phyloP scores from a whole-genome alignment of 2,888 invertebrate species.

The Drosophila fungiperda region DNA sequence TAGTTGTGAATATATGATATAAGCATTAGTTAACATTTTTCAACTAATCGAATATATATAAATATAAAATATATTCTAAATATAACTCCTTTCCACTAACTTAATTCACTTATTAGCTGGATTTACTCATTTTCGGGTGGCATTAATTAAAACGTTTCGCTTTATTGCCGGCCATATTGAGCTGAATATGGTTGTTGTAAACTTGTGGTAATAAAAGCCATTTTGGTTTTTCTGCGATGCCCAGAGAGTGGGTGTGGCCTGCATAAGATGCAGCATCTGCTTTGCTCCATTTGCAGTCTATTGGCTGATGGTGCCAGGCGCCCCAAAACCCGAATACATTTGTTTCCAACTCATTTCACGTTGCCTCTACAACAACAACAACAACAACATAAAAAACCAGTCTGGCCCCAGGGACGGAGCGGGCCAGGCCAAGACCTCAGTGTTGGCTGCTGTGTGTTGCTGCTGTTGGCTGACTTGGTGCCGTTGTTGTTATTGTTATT shows the following conservation, averaged over 20 bases:
- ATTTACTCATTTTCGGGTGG: not conserved
- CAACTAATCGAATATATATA: not conserved
- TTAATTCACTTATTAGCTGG: not conserved
- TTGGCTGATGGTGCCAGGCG: slow-evolving; percentile 75
- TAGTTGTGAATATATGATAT: not conserved
- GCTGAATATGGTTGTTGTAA: slow-evolving; percentile 37
- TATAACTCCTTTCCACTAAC: not conserved
- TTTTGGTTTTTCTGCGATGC: slow-evolving; percentile 67
- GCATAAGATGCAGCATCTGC: slow-evolving; percentile 73
- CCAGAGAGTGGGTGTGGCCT: slow-evolving; percentile 73
- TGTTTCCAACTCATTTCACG: slow-evolving; percentile 66
- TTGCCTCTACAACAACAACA: slow-evolving; percentile 31
- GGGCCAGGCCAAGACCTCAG: slow-evolving; percentile 53
- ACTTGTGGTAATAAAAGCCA: slow-evolving; percentile 76
- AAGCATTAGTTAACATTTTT: not conserved
- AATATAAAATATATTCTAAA: no score
- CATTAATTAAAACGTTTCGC: slow-evolving; percentile 26
- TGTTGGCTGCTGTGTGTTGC: slow-evolving; percentile 34
- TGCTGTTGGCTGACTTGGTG: slow-evolving; percentile 37
- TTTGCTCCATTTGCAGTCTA: slow-evolving; percentile 81
- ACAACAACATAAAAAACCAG: slow-evolving; percentile 66
- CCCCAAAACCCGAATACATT: slow-evolving; percentile 76
- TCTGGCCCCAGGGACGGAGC: slow-evolving; percentile 53
- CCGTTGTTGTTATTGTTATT: slow-evolving; percentile 10
- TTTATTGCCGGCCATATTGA: slow-evolving; percentile 65